Conservation (phyloP, 2,797 vertebrate species). For the Champsocephalus gunnari region DNA sequence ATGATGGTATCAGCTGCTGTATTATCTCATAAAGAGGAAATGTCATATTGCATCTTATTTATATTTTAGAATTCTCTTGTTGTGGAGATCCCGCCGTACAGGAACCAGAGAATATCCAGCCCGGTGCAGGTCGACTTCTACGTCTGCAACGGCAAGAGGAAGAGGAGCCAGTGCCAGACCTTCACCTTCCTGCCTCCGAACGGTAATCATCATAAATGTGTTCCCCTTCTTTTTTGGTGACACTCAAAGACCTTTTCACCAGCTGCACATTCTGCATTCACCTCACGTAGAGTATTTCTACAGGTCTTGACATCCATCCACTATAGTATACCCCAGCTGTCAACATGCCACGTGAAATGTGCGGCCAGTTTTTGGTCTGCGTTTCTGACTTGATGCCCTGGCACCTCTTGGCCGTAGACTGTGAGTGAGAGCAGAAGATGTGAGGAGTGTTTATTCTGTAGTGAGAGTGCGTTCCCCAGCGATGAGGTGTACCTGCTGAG, state of each 20-base stretch:
- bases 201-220: slow-evolving; percentile 81
- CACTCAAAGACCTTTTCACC: slow-evolving; percentile 19
- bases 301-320: slow-evolving; percentile 40
- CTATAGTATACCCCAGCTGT: slow-evolving; percentile 44
- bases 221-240: slow-evolving; percentile 9
- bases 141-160: slow-evolving; percentile 97
- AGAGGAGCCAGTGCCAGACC: slow-evolving; percentile 96
- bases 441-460: slow-evolving; percentile 76
- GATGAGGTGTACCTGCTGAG: slow-evolving; percentile 77
- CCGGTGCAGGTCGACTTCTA: slow-evolving; percentile 96
- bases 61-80: slow-evolving; percentile 87
- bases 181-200: slow-evolving; percentile 96
- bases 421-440: slow-evolving; percentile 64
- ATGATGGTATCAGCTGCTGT: neutral
- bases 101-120: slow-evolving; percentile 93
- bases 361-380: slow-evolving; percentile 6
- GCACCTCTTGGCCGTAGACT: slow-evolving; percentile 38
- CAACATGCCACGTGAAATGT: slow-evolving; percentile 50
- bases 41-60: slow-evolving; percentile 14
- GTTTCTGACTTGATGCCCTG: slow-evolving; percentile 38
- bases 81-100: slow-evolving; percentile 95
- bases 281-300: slow-evolving; percentile 38
- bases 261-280: slow-evolving; percentile 21
- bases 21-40: neutral
- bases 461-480: slow-evolving; percentile 67